These are phyloP conservation scores for Pungitius pungitius DNA, from an alignment of 2,113 vertebrate species.

Conservation along the genomic window DNA sequence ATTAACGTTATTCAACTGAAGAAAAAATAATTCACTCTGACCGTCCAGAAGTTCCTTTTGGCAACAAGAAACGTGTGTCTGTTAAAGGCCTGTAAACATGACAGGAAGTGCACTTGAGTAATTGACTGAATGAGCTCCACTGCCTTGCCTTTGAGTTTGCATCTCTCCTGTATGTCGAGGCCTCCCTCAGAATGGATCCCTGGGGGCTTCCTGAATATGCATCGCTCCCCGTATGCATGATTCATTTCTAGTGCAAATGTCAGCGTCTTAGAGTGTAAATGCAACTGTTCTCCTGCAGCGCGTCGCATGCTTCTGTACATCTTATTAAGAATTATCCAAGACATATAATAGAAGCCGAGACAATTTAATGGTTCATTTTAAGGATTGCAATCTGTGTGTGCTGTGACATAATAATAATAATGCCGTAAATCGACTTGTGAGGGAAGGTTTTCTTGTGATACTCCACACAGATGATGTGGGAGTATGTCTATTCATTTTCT, in stretches of 20 bases:
- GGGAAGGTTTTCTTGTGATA: background rate
- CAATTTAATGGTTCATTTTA: background rate
- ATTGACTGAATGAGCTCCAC: slow-evolving; percentile 2
- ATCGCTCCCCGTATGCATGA: slow-evolving; percentile 61
- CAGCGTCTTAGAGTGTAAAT: slow-evolving; percentile 68
- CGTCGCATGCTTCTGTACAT: background rate
- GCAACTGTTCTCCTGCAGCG: slow-evolving; percentile 9
- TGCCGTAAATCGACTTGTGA: background rate
- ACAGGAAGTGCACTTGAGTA: slow-evolving; percentile 27
- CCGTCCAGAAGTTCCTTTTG: background rate
- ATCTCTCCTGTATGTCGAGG: slow-evolving; percentile 38
- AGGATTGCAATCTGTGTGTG: background rate
- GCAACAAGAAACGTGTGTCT: background rate
- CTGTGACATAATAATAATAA: background rate
- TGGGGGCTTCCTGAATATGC: slow-evolving; percentile 64
- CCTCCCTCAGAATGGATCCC: slow-evolving; percentile 44
- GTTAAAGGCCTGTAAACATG: slow-evolving; percentile 7
- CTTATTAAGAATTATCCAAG: slow-evolving; percentile 1
- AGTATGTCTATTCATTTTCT: background rate
- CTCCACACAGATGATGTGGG: background rate
- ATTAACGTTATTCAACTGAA: background rate
- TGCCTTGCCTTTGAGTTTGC: slow-evolving; percentile 23
- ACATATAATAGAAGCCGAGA: background rate
- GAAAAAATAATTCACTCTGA: background rate
- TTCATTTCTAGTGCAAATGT: slow-evolving; percentile 63